Evolutionary conservation across 2,797 vertebrate species (phyloP), one percentile per base, ranked within the genome.

Genomic region (Syndactyla subalaris): DNA sequence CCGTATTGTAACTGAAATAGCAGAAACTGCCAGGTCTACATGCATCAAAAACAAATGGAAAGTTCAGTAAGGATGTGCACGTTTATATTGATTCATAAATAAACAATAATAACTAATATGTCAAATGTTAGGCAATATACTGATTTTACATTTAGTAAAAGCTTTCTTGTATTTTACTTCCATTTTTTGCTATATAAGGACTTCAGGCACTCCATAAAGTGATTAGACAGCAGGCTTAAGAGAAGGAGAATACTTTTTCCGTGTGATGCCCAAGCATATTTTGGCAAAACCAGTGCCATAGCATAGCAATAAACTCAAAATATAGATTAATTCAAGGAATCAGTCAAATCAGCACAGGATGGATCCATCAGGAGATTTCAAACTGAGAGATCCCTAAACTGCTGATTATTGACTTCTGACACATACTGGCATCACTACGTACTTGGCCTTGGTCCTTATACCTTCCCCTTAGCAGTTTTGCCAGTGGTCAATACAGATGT

Each of bases 11-110:
- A 95, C 65, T 0, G 71, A 96, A 97, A 96, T 84, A 68, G 66
- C 84, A 79, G 81, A 92, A 96, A 95, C 38, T 89, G 88, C n/a
- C 52, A 87, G 79, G 73, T 89, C 77, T 70, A 49, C 58, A n/a
- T 55, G 52, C 49, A 54, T 39, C 67, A 58, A 72, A 94, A 88
- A 76, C 13, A 88, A 88, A 88, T 34, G 52, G 70, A 76, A 88
- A 92, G 76, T 67, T 67, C 72, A 75, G 52, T 52, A 34, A 51
- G 24, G 39, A 65, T 70, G 55, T 61, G 58, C 39, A 78, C 24
- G 83, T 67, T 65, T 83, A 38, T 77, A 30, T 19, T 75, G 55
- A 84, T 71, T 57, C 89, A 23, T 54, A 62, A 78, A 26, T 57
- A 80, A 93, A 59, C 8, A 71, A 30, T n/a, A 51, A 36, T 57